These are phyloP conservation scores for Xenopus petersii DNA, from an alignment of 2,797 vertebrate species.

Conservation along the genomic window DNA sequence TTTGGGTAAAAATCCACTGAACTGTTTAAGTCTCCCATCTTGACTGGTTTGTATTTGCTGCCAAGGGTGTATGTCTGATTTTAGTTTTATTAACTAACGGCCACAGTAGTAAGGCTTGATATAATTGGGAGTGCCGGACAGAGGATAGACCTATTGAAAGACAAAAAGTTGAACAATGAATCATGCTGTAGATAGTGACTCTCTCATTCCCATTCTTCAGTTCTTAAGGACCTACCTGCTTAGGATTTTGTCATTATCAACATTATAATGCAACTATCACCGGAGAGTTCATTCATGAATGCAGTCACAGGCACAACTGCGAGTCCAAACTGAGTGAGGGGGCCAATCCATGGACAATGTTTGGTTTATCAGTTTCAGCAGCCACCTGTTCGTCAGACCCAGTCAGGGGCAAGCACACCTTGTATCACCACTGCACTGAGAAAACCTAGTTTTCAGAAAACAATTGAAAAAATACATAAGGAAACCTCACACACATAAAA, in stretches of 20 bases:
- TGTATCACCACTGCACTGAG: constrained; percentile 50
- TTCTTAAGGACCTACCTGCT: constrained; percentile 38
- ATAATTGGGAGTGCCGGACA: constrained; percentile 13
- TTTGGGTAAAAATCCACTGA: constrained; percentile 86
- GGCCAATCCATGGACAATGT: constrained; percentile 52
- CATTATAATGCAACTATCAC: constrained; percentile 38
- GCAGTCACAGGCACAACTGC: constrained; percentile 41
- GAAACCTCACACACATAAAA: too few species aligned
- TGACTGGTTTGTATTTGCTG: constrained; percentile 52
- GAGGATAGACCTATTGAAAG: constrained; percentile 25
- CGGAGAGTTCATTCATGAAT: constrained; percentile 40
- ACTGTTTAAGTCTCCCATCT: constrained; percentile 88
- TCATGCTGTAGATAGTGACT: too few species aligned
- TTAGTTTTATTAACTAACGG: constrained; percentile 31
- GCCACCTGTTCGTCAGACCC: constrained; percentile 45
- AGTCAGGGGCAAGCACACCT: constrained; percentile 61
- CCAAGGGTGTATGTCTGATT: constrained; percentile 45
- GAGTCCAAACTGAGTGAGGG: constrained; percentile 34
- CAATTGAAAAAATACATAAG: background rate
- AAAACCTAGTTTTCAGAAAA: constrained; percentile 50
- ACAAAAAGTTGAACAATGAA: too few species aligned
- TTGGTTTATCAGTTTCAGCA: constrained; percentile 36
- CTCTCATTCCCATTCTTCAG: too few species aligned
- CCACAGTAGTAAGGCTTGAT: constrained; percentile 25
- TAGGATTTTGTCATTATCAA: constrained; percentile 23